phyloP scores from a whole-genome alignment of 2,797 vertebrate species.

The Amazona ochrocephala region DNA sequence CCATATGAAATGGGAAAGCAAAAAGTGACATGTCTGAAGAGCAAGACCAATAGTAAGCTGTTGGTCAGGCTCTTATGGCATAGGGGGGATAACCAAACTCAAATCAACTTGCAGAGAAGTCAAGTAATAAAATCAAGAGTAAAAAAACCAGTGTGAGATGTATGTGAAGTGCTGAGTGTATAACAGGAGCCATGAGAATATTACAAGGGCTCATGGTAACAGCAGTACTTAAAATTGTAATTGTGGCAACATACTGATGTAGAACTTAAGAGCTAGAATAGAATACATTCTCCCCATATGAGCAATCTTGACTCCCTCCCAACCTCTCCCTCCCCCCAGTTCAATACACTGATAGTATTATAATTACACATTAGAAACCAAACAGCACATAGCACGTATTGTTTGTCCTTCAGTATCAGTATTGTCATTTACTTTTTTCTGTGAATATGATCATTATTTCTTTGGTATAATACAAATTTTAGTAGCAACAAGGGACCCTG shows the following conservation, averaged over 20 bases:
- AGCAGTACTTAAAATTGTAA: not conserved
- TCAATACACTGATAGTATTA: not conserved
- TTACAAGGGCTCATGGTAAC: not conserved
- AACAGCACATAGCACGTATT: not conserved
- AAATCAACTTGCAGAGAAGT: not conserved
- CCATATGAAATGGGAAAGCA: not conserved
- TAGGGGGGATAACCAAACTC: not conserved
- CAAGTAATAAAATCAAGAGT: not conserved
- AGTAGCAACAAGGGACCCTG: not conserved
- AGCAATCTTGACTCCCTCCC: not conserved
- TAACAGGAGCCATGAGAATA: not conserved
- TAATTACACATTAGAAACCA: not conserved
- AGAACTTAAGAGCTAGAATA: not conserved
- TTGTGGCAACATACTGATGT: not conserved
- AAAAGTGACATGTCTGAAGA: not conserved
- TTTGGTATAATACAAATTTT: not conserved
- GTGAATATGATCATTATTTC: not conserved
- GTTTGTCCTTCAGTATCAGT: not conserved
- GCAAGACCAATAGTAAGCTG: not conserved
- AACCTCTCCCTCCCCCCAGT: not conserved
- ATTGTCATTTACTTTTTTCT: not conserved
- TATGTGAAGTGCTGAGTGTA: not conserved
- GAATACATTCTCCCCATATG: not conserved
- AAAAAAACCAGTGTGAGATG: not conserved
- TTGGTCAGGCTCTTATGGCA: not conserved